Percentiles rank a stretch among this genome's conserved stretches.
phyloP scores from a whole-genome alignment of 2,113 vertebrate genomes.

The Cephalopterus ornatus region DNA sequence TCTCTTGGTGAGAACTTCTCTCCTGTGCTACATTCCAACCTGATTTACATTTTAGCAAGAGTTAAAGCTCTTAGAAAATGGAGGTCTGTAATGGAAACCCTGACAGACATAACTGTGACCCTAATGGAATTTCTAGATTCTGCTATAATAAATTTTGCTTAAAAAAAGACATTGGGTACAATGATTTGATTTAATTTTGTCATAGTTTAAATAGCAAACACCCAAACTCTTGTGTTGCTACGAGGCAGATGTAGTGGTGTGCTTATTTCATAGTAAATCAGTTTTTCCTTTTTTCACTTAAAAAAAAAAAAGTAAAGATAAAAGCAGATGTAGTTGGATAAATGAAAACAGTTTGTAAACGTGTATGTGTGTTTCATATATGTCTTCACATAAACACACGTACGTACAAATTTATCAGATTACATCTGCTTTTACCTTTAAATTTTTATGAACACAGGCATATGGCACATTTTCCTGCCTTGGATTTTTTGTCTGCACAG shows the following conservation, averaged over 20 bases:
- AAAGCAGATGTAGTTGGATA: slow-evolving; percentile 39
- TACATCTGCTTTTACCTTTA: slow-evolving; percentile 82
- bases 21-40: slow-evolving; percentile 28
- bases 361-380: slow-evolving; percentile 27
- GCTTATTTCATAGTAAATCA: not conserved
- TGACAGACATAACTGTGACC: slow-evolving; percentile 43
- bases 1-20: slow-evolving; percentile 43
- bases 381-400: slow-evolving; percentile 67
- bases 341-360: slow-evolving; percentile 51
- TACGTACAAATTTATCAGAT: slow-evolving; percentile 71
- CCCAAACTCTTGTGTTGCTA: slow-evolving; percentile 6
- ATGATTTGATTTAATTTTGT: slow-evolving; percentile 4
- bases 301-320: not conserved
- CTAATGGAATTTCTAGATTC: slow-evolving; percentile 39
- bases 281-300: not conserved
- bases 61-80: slow-evolving; percentile 27
- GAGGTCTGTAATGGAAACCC: not conserved
- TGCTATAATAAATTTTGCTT: not conserved
- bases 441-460: slow-evolving; percentile 78
- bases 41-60: slow-evolving; percentile 46
- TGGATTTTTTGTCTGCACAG: slow-evolving; percentile 56
- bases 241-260: slow-evolving; percentile 22
- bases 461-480: slow-evolving; percentile 73
- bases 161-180: not conserved
- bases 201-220: not conserved